Evolutionary conservation across 2,888 invertebrate genomes (phyloP), one percentile per base, ranked within the genome.

Genomic region (Pharmacophagus antenor): DNA sequence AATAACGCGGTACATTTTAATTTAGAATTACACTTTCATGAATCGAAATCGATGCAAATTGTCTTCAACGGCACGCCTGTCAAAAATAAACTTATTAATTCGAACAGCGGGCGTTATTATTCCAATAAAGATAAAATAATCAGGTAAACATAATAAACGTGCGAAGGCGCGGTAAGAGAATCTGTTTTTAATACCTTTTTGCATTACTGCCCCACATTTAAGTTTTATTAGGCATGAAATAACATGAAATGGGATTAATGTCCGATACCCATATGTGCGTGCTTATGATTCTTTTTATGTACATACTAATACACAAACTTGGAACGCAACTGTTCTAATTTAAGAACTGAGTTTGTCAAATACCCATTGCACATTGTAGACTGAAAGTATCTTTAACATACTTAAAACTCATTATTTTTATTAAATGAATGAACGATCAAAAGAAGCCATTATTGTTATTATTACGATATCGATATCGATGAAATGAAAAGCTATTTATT

Each of bases 111-210:
- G 37, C 31, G 44, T 57, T 52, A 47, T 23, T 54, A 56, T 42
- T 27, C 20, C 20, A 25, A 53, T 58, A 58, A 58, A 58, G 25
- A 53, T 58, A 58, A 53, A 51, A 48, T 53, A 41, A 52, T 22
- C 37, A 58, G 22, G 25, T 37, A 49, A 49, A 48, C 20, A 58
- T 37, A 52, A 31, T 37, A 47, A 52, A 52, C 27, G 22, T 17
- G 10, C 48, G n/a, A n/a, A 37, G 42, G 53, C 20, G 48, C 23
- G 25, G 48, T 25, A 8, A 53, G 52, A 53, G 48, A 58, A 58
- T 53, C 41, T 47, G 47, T 47, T 49, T 48, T 58, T 54, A 59
- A 54, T n/a, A 17, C 25, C 41, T 25, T 37, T n/a, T 59, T 27
- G 17, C 12, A 42, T 54, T 49, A 27, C 17, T 54, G 49, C 17